Evolutionary conservation across 2,113 vertebrate genomes (phyloP), one percentile per base, ranked within the genome.

Genomic region (Oceanodroma tethys): DNA sequence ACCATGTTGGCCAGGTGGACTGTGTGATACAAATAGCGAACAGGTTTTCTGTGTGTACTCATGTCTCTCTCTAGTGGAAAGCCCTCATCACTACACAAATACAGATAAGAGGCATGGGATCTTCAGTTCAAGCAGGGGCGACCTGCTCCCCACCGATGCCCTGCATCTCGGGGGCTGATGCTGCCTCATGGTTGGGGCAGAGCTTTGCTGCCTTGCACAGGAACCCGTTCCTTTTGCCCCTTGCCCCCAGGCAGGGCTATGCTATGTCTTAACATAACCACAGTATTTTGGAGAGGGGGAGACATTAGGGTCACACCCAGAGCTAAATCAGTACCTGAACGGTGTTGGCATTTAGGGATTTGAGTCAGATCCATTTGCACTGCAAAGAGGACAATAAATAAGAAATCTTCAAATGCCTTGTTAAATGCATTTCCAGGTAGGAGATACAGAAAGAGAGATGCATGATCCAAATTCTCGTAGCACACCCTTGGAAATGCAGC

Each of bases 11-110:
- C 66, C 88, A 95, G 84, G 74, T 90, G 70, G 78, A 62, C 50
- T 71, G 27, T 48, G 72, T 82, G 70, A 83, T 73, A 67, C 84
- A 80, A 93, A 93, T 5, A 95, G 59, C 89, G 90, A 90, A 95
- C 94, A 94, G 94, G 96, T 95, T 90, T 83, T 89, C 86, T 96
- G 78, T 95, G 67, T 80, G 94, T 96, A 82, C 86, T 96, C 96
- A 91, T 94, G 81, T 97, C 95, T 97, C 97, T 95, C 97, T 97
- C 97, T 97, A 96, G 95, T 97, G 97, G 96, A 97, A 95, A 91
- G 93, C 87, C 74, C 89, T 96, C 90, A 79, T 94, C 78, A 97
- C 96, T 97, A 60, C 95, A 97, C 78, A 81, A 87, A 75, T 42
- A 75, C 29, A 68, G 84, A 84, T 50, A 75, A 65, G 73, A 90